Percentiles rank a stretch among this genome's conserved stretches.
Evolutionary conservation across 2,797 vertebrate genomes (phyloP).

Genomic region (Phrynocephalus guinanensis): DNA sequence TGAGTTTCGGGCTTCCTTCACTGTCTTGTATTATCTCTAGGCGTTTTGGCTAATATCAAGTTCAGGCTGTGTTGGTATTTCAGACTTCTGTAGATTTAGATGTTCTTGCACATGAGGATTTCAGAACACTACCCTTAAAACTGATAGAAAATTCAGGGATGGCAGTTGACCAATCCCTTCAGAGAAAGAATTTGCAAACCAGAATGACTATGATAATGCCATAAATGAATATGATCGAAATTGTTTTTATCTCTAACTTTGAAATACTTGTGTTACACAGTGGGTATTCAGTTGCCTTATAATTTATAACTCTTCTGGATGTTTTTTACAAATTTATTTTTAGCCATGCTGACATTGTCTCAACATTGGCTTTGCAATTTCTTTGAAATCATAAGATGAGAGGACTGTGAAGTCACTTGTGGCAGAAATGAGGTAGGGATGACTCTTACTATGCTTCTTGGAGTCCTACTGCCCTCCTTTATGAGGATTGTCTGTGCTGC

Average conservation of each 20-base stretch:
- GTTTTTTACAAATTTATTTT: not conserved
- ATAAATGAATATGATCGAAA: conserved; percentile 22
- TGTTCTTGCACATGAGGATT: conserved; percentile 23
- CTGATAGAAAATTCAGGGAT: too few relatives aligned
- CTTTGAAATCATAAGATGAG: not conserved
- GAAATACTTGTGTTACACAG: not conserved
- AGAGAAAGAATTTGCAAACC: conserved; percentile 24
- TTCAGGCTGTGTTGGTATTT: not conserved
- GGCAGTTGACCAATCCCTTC: not conserved
- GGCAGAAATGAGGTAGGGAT: not conserved
- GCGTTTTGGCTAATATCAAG: too few relatives aligned
- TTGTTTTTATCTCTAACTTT: too few relatives aligned
- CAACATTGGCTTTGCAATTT: not conserved
- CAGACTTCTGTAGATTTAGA: conserved; percentile 43
- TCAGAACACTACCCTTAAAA: conserved; percentile 52
- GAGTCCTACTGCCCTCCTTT: too few relatives aligned
- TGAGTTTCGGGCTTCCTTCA: not conserved
- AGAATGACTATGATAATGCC: conserved; percentile 60
- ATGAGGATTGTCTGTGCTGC: too few relatives aligned
- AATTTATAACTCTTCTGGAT: not conserved
- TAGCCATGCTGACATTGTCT: not conserved
- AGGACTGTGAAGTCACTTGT: not conserved
- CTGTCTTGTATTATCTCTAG: conserved; percentile 25
- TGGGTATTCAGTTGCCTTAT: not conserved
- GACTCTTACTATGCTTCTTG: not conserved